These are phyloP conservation scores for Sphecodes monilicornis DNA, from an alignment of 2,888 invertebrate genomes.

Conservation along the genomic window DNA sequence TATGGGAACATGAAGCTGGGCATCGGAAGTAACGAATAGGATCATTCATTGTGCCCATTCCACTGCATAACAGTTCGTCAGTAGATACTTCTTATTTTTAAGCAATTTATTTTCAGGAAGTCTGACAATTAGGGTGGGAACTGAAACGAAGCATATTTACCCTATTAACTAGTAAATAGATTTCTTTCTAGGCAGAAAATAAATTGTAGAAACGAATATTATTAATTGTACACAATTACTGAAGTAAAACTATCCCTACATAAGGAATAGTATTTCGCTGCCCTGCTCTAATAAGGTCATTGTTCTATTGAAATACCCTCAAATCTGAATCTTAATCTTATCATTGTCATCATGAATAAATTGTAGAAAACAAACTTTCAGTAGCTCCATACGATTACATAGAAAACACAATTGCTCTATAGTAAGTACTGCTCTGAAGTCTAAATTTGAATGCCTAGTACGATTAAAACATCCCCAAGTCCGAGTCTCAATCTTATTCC, in stretches of 20 bases:
- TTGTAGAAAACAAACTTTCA: too few species aligned
- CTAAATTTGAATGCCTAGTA: background rate
- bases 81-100: background rate
- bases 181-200: background rate
- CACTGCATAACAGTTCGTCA: background rate
- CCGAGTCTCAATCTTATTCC: background rate
- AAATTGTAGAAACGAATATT: background rate
- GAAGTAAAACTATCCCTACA: background rate
- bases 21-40: background rate
- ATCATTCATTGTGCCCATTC: too few species aligned
- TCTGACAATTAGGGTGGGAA: too few species aligned
- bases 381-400: too few species aligned
- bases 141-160: too few species aligned
- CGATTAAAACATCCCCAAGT: background rate
- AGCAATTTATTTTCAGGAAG: background rate
- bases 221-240: background rate
- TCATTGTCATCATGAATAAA: too few species aligned
- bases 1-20: background rate
- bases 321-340: too few species aligned
- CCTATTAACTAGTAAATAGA: background rate
- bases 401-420: too few species aligned
- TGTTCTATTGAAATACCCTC: too few species aligned
- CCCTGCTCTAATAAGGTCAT: background rate
- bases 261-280: background rate
- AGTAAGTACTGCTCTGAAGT: too few species aligned